Conservation (phyloP, 2,888 invertebrate species). For the Harpalus rufipes region DNA sequence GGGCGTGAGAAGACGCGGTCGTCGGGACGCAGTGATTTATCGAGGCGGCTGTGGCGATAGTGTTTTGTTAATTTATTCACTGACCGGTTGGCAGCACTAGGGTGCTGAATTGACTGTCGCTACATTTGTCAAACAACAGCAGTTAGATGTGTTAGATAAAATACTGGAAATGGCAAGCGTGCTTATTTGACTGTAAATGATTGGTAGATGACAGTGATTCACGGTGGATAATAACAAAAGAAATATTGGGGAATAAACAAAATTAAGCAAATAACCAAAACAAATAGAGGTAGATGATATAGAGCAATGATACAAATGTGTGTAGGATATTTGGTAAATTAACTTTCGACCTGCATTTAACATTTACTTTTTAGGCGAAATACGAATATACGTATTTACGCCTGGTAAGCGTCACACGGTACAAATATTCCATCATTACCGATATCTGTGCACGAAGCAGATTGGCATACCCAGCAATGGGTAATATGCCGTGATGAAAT, state of each 20-base stretch:
- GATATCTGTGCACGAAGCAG: too few relatives aligned
- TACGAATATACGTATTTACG: too few relatives aligned
- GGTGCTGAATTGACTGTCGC: constrained; percentile 46
- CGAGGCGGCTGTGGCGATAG: constrained; percentile 51
- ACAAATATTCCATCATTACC: too few relatives aligned
- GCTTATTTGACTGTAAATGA: constrained; percentile 41
- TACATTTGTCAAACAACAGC: constrained; percentile 44
- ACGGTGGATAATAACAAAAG: background rate
- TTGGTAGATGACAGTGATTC: background rate
- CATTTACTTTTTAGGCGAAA: too few relatives aligned
- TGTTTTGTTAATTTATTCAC: constrained; percentile 67
- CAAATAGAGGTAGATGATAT: background rate
- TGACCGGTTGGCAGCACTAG: constrained; percentile 33
- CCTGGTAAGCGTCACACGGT: too few relatives aligned
- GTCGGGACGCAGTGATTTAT: constrained; percentile 61
- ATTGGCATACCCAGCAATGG: too few relatives aligned
- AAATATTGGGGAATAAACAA: background rate
- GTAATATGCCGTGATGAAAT: too few relatives aligned
- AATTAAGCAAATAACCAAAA: background rate
- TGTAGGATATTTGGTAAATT: too few relatives aligned
- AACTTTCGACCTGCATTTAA: too few relatives aligned
- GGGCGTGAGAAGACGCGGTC: constrained; percentile 75
- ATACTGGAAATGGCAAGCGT: constrained; percentile 44
- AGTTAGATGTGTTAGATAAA: constrained; percentile 29
- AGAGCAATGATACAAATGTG: too few relatives aligned